phyloP scores from a whole-genome alignment of 2,113 vertebrate species.

The Gallinago undulata region DNA sequence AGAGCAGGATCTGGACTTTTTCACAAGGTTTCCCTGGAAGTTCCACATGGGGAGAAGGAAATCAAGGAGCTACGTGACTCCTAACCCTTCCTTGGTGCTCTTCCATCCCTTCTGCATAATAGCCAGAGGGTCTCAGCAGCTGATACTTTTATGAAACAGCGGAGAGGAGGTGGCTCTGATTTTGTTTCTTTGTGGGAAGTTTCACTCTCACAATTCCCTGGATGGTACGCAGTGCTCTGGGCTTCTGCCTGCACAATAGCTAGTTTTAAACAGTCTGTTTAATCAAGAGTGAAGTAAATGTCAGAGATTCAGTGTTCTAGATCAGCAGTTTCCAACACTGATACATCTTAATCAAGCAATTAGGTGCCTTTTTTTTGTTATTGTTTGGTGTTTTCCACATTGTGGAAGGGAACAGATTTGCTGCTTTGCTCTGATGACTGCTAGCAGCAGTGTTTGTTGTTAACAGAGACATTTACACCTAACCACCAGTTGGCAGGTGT shows the following conservation, averaged over 20 bases:
- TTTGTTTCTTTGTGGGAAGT: background rate
- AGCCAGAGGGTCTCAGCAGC: background rate
- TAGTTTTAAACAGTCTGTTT: conserved; percentile 54
- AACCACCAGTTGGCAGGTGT: conserved; percentile 98
- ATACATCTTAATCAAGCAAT: conserved; percentile 82
- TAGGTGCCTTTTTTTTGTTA: conserved; percentile 68
- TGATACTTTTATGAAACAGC: background rate
- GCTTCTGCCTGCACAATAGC: background rate
- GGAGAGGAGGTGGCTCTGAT: background rate
- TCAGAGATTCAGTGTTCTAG: conserved; percentile 76
- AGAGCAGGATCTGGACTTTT: background rate
- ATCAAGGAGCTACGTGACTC: background rate
- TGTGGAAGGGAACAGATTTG: conserved; percentile 80
- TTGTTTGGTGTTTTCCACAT: conserved; percentile 67
- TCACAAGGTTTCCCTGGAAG: background rate
- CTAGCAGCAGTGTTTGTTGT: conserved; percentile 85
- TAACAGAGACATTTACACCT: conserved; percentile 99
- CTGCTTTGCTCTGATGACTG: conserved; percentile 86
- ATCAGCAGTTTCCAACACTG: conserved; percentile 75
- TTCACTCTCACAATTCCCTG: background rate
- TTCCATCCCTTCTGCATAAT: background rate
- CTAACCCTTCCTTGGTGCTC: background rate
- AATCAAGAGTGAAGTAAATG: conserved; percentile 75
- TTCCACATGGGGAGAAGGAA: background rate
- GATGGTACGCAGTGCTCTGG: background rate